A percentile compares a stretch with the other conserved stretches of the same genome.
Conservation (phyloP, 2,888 invertebrate species). For the Drymonia ruficornis region DNA sequence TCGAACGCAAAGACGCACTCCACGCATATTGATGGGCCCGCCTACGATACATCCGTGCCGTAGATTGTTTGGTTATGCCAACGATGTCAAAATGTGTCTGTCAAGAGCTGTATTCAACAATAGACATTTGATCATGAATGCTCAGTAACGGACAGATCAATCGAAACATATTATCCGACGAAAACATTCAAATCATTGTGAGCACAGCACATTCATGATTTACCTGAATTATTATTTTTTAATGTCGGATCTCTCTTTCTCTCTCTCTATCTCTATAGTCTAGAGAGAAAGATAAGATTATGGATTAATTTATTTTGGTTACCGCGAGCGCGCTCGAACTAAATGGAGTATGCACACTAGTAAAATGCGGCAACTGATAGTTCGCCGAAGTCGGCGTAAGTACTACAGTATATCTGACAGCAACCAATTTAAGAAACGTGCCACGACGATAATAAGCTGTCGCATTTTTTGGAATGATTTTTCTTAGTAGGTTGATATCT, state of each 20-base stretch:
- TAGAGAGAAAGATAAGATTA: too few species aligned
- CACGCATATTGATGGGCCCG: constrained; percentile 70
- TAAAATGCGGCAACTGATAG: too few species aligned
- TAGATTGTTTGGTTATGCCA: constrained; percentile 55
- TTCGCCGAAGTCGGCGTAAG: too few species aligned
- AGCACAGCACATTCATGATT: background rate
- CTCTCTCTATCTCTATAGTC: too few species aligned
- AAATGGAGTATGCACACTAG: too few species aligned
- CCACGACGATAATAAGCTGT: too few species aligned
- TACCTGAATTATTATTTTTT: background rate
- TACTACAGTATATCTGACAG: too few species aligned
- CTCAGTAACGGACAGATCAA: constrained; percentile 13
- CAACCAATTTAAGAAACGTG: too few species aligned
- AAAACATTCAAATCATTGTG: constrained; percentile 5
- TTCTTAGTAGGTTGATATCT: too few species aligned
- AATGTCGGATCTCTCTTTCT: background rate
- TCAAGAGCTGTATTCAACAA: constrained; percentile 40
- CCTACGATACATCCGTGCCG: constrained; percentile 62
- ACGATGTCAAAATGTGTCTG: constrained; percentile 54
- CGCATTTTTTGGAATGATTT: too few species aligned
- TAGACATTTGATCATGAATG: constrained; percentile 37
- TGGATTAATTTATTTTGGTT: too few species aligned
- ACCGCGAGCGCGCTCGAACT: too few species aligned
- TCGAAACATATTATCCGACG: constrained; percentile 2
- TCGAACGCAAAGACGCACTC: constrained; percentile 59